phyloP scores from a whole-genome alignment of 2,888 invertebrate genomes.

The Cataglyphis cursor region DNA sequence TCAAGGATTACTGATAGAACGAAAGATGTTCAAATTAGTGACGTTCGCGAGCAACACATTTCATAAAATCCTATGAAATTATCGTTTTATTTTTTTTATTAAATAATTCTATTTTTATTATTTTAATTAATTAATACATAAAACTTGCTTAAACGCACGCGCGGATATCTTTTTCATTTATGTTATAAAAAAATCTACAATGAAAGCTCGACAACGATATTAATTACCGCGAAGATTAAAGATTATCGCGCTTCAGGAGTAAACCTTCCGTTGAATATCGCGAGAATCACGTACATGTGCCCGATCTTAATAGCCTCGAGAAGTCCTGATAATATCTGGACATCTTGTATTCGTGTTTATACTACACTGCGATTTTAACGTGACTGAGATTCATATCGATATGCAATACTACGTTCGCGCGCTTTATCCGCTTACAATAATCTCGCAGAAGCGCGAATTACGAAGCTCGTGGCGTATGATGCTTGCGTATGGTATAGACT shows the following conservation, averaged over 20 bases:
- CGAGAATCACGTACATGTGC: slow-evolving; percentile 31
- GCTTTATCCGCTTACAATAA: slow-evolving; percentile 35
- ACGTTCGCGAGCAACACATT: not conserved
- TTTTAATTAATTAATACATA: not conserved
- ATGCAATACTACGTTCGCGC: not conserved
- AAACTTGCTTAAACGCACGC: not conserved
- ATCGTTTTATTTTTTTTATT: not conserved
- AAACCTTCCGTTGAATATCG: slow-evolving; percentile 24
- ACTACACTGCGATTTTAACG: slow-evolving; percentile 36
- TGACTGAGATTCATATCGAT: slow-evolving; percentile 34
- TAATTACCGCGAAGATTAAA: slow-evolving; percentile 2
- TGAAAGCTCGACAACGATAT: not conserved
- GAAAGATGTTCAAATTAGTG: not conserved
- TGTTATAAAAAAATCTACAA: not conserved
- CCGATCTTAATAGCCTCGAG: slow-evolving; percentile 20
- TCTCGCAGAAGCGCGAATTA: slow-evolving; percentile 10
- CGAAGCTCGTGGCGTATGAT: not conserved
- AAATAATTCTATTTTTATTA: not conserved
- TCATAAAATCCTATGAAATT: not conserved
- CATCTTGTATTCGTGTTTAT: slow-evolving; percentile 32
- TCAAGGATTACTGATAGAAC: slow-evolving; percentile 29
- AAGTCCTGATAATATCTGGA: slow-evolving; percentile 33
- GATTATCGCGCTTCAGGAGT: slow-evolving; percentile 27
- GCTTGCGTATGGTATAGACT: not conserved
- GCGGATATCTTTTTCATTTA: not conserved